A percentile compares a stretch with the other conserved stretches of the same genome.
Conservation (phyloP, 1,140 invertebrate species). For the Solenopsis invicta region DNA sequence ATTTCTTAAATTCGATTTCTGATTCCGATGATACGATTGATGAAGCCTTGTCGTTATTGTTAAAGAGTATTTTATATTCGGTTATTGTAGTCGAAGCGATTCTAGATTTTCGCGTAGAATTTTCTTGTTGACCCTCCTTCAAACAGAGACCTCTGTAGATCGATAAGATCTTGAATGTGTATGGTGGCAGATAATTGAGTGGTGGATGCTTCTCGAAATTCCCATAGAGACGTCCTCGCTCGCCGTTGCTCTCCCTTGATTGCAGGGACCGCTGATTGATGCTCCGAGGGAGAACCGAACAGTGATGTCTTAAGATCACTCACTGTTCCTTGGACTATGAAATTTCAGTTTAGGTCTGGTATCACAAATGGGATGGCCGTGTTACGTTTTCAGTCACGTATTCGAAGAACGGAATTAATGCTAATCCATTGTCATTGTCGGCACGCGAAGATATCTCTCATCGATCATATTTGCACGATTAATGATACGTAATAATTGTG, state of each 20-base stretch:
- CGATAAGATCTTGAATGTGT: conserved; percentile 72
- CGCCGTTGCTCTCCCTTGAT: conserved; percentile 73
- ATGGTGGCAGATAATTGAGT: conserved; percentile 74
- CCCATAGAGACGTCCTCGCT: conserved; percentile 75
- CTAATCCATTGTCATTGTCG: conserved; percentile 8
- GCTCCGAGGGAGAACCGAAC: conserved; percentile 66
- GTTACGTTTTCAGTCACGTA: conserved; percentile 28
- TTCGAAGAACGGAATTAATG: conserved; percentile 38
- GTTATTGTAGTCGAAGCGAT: background rate
- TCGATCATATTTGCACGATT: conserved; percentile 30
- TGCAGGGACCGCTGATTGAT: conserved; percentile 74
- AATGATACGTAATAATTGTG: conserved; percentile 33
- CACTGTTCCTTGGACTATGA: conserved; percentile 74
- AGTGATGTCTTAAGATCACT: conserved; percentile 73
- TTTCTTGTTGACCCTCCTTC: conserved; percentile 14
- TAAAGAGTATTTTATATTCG: background rate
- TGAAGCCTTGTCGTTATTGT: background rate
- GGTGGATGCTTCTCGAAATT: conserved; percentile 77
- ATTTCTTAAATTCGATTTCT: background rate
- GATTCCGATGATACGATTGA: background rate
- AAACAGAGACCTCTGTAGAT: conserved; percentile 52
- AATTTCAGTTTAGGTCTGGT: conserved; percentile 64
- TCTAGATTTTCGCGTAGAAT: conserved; percentile 2
- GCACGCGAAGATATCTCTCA: background rate
- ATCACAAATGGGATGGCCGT: conserved; percentile 11